Evolutionary conservation across 2,113 vertebrate species (phyloP).

Genomic region (Microtus montanus): DNA sequence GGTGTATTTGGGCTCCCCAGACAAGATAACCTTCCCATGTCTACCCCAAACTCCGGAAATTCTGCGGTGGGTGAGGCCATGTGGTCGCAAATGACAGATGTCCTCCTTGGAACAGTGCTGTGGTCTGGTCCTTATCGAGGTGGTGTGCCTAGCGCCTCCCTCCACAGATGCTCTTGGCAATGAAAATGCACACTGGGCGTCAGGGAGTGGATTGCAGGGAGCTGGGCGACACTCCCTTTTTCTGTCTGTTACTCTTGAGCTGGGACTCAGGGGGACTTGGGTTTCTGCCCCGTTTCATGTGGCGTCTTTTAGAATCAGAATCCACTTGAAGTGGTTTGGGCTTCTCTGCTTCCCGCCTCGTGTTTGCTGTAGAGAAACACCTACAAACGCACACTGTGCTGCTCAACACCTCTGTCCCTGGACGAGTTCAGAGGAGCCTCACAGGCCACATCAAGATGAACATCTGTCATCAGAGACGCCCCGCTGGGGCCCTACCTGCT

Average conservation of each 20-base stretch:
- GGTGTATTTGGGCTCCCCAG: background rate
- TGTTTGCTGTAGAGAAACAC: slow-evolving; percentile 59
- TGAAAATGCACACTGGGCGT: background rate
- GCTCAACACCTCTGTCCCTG: background rate
- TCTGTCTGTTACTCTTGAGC: slow-evolving; percentile 58
- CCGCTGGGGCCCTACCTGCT: background rate
- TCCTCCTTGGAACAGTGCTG: background rate
- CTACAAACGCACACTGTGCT: slow-evolving; percentile 32
- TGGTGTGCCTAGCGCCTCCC: background rate
- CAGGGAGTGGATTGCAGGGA: background rate
- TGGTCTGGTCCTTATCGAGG: background rate
- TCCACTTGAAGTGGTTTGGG: slow-evolving; percentile 82
- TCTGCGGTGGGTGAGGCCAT: background rate
- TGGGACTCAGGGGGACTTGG: slow-evolving; percentile 66
- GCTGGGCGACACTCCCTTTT: background rate
- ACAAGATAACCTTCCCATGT: background rate
- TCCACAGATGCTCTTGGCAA: background rate
- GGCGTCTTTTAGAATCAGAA: slow-evolving; percentile 76
- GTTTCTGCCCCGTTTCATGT: slow-evolving; percentile 79
- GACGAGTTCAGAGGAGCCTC: slow-evolving; percentile 54
- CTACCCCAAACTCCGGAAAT: background rate
- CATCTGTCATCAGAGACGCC: slow-evolving; percentile 29
- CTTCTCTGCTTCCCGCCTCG: slow-evolving; percentile 48
- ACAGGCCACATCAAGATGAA: slow-evolving; percentile 70
- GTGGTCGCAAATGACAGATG: background rate